Evolutionary conservation across 2,797 vertebrate genomes (phyloP).

Genomic region (Pteropus rufus): DNA sequence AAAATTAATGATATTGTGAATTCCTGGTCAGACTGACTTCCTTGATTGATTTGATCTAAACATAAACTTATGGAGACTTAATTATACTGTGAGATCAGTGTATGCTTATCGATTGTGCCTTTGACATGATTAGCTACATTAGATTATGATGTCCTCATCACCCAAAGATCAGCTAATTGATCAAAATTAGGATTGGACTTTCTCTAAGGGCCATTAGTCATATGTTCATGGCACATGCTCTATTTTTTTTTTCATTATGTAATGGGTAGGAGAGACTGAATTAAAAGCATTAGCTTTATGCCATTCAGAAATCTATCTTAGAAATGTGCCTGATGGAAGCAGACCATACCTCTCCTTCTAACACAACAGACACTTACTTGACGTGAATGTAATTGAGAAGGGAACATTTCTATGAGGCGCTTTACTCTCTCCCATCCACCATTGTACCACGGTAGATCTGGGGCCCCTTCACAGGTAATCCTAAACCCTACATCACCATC

Average conservation of each 20-base stretch:
- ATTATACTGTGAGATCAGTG: background rate
- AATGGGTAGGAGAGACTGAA: background rate
- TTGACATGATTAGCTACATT: constrained; percentile 42
- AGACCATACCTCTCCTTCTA: background rate
- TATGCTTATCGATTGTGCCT: constrained; percentile 50
- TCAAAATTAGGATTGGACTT: background rate
- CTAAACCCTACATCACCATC: background rate
- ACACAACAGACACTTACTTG: background rate
- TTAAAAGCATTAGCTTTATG: constrained; percentile 30
- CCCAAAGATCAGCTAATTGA: background rate
- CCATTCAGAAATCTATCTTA: constrained; percentile 2
- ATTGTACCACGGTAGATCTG: background rate
- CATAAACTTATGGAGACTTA: constrained; percentile 52
- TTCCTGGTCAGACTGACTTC: constrained; percentile 1
- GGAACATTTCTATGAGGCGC: background rate
- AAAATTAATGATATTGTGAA: constrained; percentile 27
- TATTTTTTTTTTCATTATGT: constrained; percentile 26
- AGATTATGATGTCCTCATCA: constrained; percentile 8
- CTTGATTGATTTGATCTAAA: constrained; percentile 50
- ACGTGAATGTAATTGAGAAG: background rate
- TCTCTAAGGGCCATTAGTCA: constrained; percentile 27
- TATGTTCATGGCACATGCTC: background rate
- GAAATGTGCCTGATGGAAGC: background rate
- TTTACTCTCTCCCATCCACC: background rate
- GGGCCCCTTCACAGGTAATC: background rate